Conservation (phyloP, 2,797 vertebrate species). For the Arvicola amphibius region DNA sequence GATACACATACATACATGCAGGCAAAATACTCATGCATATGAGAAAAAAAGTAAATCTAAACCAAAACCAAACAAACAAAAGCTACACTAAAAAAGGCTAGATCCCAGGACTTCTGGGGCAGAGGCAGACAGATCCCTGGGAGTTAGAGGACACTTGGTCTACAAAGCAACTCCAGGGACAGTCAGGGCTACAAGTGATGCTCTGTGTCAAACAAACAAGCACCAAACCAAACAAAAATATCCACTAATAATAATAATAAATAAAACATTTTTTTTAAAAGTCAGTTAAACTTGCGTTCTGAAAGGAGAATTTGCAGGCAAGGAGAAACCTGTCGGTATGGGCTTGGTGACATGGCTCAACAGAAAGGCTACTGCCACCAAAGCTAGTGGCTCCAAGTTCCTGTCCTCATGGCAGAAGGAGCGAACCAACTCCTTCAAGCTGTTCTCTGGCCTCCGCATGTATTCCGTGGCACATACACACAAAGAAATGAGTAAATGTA, state of each 20-base stretch:
- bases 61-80: neutral
- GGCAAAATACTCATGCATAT: neutral
- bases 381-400: neutral
- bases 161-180: neutral
- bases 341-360: neutral
- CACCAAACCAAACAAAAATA: neutral
- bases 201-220: neutral
- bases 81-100: neutral
- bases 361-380: neutral
- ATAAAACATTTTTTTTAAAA: neutral
- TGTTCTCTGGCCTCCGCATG: neutral
- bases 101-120: neutral
- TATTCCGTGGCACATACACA: neutral
- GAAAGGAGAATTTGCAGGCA: slow-evolving; percentile 28
- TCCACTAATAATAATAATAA: neutral
- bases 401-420: neutral
- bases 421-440: neutral
- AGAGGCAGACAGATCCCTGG: neutral
- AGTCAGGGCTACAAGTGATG: neutral
- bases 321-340: neutral
- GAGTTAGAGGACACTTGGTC: neutral
- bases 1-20: too few species aligned
- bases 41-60: neutral
- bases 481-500: neutral
- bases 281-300: slow-evolving; percentile 19